Percentiles rank a stretch among this genome's conserved stretches.
Evolutionary conservation across 2,797 vertebrate genomes (phyloP).

Genomic region (Agapornis canus): DNA sequence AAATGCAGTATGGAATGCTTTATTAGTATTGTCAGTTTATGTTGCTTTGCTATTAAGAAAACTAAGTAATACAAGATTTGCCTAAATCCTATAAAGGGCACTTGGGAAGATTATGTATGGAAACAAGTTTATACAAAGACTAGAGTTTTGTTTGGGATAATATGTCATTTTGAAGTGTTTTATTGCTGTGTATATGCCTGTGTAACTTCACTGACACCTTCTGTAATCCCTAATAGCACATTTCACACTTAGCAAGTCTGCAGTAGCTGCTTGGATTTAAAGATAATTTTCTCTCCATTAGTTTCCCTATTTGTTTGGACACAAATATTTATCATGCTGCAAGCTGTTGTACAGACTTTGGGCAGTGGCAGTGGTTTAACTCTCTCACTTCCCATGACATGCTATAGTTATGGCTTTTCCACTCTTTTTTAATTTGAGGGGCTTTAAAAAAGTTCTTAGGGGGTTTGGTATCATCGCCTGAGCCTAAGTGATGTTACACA

Average conservation of each 20-base stretch:
- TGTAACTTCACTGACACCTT: background rate
- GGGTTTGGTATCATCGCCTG: fast-evolving
- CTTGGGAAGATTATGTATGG: background rate
- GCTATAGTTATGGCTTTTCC: background rate
- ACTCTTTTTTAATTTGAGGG: background rate
- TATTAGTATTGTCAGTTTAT: background rate
- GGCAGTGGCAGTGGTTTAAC: background rate
- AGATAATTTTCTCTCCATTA: background rate
- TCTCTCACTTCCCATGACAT: background rate
- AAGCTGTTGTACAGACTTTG: background rate
- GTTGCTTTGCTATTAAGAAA: background rate
- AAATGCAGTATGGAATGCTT: background rate
- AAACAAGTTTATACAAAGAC: background rate
- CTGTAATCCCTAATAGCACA: background rate
- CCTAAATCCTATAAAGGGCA: background rate
- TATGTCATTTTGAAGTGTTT: background rate
- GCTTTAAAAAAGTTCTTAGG: background rate
- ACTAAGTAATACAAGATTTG: background rate
- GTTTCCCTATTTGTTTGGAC: background rate
- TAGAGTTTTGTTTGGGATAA: background rate
- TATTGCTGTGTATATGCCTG: background rate
- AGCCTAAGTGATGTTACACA: fast-evolving
- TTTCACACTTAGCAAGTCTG: background rate
- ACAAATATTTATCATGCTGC: background rate
- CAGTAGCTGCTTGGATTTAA: background rate